Base-by-base conservation (phyloP, 2,888 invertebrate species). In the Amphipoea oculea region DNA sequence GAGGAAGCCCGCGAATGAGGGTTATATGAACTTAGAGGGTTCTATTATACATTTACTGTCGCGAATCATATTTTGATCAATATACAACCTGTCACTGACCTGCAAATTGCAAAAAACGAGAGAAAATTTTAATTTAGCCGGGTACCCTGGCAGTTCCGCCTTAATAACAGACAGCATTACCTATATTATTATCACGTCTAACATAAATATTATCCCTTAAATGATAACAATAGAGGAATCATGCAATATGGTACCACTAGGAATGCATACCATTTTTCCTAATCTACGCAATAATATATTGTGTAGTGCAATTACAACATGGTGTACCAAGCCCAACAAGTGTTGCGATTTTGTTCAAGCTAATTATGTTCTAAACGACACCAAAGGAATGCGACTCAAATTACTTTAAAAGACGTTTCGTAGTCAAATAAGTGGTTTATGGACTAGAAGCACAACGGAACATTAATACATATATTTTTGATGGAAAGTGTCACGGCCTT, bases 261-360 rank as follows among this genome's bases (percentile, higher is more conserved):
- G 54, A 42, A 73, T 60, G n/a, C 20, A 17, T n/a, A 67, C 29
- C n/a, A 5, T 42, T 63, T 76, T 76, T 71, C 36, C 40, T 45
- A 60, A 73, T 62, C 60, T 29, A 71, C 69, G 79, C 73, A 81
- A 86, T 86, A 81, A 74, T 69, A 84, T 79, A 70, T 79, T 81
- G 86, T 86, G 86, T 62, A 86, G 76, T 42, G 23, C 54, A 80
- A 72, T 86, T 84, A 86, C 84, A 84, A 86, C 84, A 84, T 78
- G 51, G 72, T 60, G 45, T 60, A 69, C 79, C 62, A 42, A 70
- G 70, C 62, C 68, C 48, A 74, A 48, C 79, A 36, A 80, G 72
- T 82, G 84, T 84, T 86, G 79, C 84, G 69, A 78, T 78, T 84
- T 48, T 48, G 12, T 48, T 54, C 79, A 71, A 78, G 76, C 74